Percentiles rank a stretch among this genome's conserved stretches.
Conservation (phyloP, 2,888 invertebrate species). For the Tineola bisselliella region DNA sequence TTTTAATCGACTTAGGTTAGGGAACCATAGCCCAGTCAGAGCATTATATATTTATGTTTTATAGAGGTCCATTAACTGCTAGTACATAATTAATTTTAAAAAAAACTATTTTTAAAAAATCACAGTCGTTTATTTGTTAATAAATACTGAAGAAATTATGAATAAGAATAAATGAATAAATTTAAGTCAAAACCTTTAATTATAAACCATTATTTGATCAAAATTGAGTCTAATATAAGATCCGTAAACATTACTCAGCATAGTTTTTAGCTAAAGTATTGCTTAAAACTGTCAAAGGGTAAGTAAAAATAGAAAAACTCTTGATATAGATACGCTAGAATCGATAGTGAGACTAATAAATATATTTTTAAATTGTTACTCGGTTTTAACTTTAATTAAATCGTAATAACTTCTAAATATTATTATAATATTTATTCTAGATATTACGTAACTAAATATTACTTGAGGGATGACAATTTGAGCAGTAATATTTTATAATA, state of each 20-base stretch:
- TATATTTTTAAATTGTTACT: not conserved
- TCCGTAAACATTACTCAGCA: too few species aligned
- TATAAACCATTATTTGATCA: not conserved
- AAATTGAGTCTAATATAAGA: constrained; percentile 8
- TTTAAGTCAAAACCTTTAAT: constrained; percentile 51
- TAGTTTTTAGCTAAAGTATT: too few species aligned
- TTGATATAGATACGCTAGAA: too few species aligned
- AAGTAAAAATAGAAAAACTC: too few species aligned
- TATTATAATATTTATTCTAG: not conserved
- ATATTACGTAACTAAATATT: not conserved
- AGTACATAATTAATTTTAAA: not conserved
- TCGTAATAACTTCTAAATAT: not conserved
- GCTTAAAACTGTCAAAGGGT: too few species aligned
- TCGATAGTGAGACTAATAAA: too few species aligned
- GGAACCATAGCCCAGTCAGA: too few species aligned
- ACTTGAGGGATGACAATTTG: not conserved
- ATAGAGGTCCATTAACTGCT: too few species aligned
- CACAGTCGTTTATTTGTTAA: constrained; percentile 65
- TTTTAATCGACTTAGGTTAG: too few species aligned
- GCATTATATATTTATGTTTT: too few species aligned
- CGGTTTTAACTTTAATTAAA: not conserved
- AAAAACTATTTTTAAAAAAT: too few species aligned
- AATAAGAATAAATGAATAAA: constrained; percentile 50
- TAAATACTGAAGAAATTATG: constrained; percentile 60
- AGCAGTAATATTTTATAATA: not conserved